Conservation (phyloP, 2,888 invertebrate genomes). For the Parnassius glacialis region DNA sequence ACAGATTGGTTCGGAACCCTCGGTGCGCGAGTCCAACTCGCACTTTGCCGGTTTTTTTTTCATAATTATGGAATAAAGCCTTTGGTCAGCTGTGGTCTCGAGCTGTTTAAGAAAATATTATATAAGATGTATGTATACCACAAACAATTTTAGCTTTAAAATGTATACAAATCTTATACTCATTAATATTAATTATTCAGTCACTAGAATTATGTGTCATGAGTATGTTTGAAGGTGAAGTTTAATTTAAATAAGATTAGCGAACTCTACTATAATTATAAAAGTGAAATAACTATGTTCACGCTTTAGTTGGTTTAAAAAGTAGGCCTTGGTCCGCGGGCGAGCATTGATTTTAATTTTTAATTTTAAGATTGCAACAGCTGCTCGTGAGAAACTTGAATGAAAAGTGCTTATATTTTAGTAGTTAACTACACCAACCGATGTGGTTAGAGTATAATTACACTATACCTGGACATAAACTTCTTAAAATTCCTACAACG, state of each 20-base stretch:
- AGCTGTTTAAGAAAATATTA: no score
- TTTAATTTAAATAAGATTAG: constrained; percentile 31
- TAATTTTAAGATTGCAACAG: constrained; percentile 19
- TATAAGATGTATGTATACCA: no score
- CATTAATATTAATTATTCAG: background rate
- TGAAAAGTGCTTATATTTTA: background rate
- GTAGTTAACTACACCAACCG: background rate
- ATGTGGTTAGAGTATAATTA: no score
- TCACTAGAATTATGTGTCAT: background rate
- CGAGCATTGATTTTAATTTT: constrained; percentile 7
- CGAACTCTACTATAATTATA: constrained; percentile 33
- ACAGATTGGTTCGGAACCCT: no score
- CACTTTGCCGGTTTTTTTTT: no score
- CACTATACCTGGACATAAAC: no score
- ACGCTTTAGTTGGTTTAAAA: constrained; percentile 25
- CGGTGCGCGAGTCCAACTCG: no score
- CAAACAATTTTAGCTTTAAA: no score
- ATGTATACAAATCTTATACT: no score
- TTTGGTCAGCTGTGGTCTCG: no score
- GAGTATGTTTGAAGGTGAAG: constrained; percentile 22
- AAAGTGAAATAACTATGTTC: constrained; percentile 33
- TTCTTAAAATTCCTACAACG: no score
- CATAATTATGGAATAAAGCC: no score
- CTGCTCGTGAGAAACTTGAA: constrained; percentile 15
- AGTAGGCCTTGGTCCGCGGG: constrained; percentile 33